Evolutionary conservation across 2,888 invertebrate species (phyloP), one percentile per base, ranked within the genome.

Genomic region (Alviniconcha strummeri): DNA sequence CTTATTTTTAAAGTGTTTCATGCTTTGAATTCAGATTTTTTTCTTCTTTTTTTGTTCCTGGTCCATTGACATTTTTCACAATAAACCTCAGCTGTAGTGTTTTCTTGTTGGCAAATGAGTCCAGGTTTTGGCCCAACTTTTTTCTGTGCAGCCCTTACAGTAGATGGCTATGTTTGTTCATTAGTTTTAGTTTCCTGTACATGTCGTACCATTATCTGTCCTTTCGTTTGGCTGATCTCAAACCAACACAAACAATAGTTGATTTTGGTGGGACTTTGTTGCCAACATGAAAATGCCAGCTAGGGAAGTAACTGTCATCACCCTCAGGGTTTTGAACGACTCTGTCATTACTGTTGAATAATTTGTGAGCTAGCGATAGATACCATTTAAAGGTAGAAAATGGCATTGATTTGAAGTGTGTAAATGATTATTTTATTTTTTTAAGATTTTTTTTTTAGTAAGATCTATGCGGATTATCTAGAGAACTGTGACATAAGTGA

Each of bases 281-380:
- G 75, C 75, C 81, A 81, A 74, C 81, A 64, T 81, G 81, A 81
- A 81, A 60, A 81, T 75, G 36, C 13, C 60, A 74, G 67, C 74
- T 36, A 52, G 55, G 81, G 60, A 55, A 60, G 55, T 6, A 57
- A 54, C 52, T n/a, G 64, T 60, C 54, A 57, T 75, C 64, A 17
- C 64, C 81, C 81, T 81, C 81, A 81, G 74, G 81, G 81, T 67
- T 60, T 75, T 56, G 60, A 57, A 64, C 75, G 64, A 64, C 75
- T 36, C 81, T 60, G 75, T 75, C 81, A 81, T 81, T 60, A 60
- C 52, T 81, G 81, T 64, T 74, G 13, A 9, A 15, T 57, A 19
- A 5, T 57, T 75, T 6, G 6, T 19, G 36, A 11, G 19, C 17
- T 17, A 17, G n/a, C 13, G 7, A 4, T 5, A 7, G 36, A 36